Base-by-base conservation (phyloP, 2,888 invertebrate species). In the Epsilonema sp. region DNA sequence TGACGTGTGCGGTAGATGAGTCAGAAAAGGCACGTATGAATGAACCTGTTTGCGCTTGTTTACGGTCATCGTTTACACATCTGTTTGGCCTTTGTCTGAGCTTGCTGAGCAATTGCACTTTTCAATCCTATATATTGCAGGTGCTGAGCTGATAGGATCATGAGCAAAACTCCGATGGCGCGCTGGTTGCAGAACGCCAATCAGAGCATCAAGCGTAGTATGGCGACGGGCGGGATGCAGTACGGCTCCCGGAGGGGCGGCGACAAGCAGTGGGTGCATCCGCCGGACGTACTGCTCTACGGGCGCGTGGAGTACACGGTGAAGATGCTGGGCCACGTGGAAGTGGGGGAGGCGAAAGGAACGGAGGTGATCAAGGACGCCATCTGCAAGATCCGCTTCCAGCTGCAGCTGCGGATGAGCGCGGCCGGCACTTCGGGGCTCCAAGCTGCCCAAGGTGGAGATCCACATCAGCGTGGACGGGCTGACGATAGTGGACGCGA, bases 281-380 rank as follows among this genome's bases (percentile, higher is more conserved):
- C 86, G 48, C 84, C 89, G 42, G 92, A 90, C 65, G 78, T 85
- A 23, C 75, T 94, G 46, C 79, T 85, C 60, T 83, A 82, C 65
- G 92, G 92, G 43, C 89, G 90, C 64, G 86, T 94, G 58, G 87
- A 86, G 46, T 94, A 92, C 74, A 78, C 87, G 69, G 92, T 92
- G 66, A 90, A 92, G 81, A 89, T 87, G 75, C 76, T 89, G 67
- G 94, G 94, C 59, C 83, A 82, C 64, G 84, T 84, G 44, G 81
- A 82, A 62, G 94, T 94, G 46, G 86, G 89, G 58, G 82, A 86
- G 69, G 83, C 92, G 23, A 92, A 94, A 72, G 94, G 94, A 55
- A 90, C 89, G 57, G 89, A 92, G 66, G 85, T 92, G 40, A 89
- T 94, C 5, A 89, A 89, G 68, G 92, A 92, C 65, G 90, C 90